Evolutionary conservation across 2,797 vertebrate species (phyloP).

Genomic region (Gobionotothen gibberifrons): DNA sequence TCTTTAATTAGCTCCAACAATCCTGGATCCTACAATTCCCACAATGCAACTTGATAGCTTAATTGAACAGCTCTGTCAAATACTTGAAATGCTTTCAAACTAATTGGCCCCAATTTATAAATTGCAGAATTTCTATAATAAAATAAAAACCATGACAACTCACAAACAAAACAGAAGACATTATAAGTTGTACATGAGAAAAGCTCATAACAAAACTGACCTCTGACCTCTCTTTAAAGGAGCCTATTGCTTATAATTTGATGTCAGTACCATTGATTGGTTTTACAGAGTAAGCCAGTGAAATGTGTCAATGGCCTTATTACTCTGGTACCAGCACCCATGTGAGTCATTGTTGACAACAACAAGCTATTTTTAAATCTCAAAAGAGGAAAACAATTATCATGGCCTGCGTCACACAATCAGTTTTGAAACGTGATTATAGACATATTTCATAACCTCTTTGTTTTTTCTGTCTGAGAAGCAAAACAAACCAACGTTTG

Average conservation of each 20-base stretch:
- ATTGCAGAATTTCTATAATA: not conserved
- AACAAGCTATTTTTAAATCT: not conserved
- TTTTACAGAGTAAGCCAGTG: not conserved
- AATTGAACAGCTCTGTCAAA: not conserved
- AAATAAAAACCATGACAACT: not conserved
- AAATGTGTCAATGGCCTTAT: not conserved
- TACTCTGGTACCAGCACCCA: not conserved
- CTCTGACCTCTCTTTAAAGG: not conserved
- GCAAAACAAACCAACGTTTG: not conserved
- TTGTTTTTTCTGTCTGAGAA: no score
- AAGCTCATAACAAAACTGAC: not conserved
- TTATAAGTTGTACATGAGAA: not conserved
- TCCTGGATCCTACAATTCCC: not conserved
- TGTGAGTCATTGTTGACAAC: not conserved
- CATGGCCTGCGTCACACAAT: not conserved
- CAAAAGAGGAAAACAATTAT: constrained; percentile 3
- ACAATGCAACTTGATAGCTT: not conserved
- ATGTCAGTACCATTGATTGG: not conserved
- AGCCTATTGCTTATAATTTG: not conserved
- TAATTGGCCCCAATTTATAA: not conserved
- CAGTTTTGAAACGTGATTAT: not conserved
- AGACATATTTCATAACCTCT: not conserved
- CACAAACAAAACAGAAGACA: not conserved
- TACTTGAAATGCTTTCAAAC: not conserved
- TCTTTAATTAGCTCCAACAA: not conserved